A percentile compares a stretch with the other conserved stretches of the same genome.
These are phyloP conservation scores for Halichoerus grypus DNA, from an alignment of 2,113 vertebrate genomes.

Conservation along the genomic window DNA sequence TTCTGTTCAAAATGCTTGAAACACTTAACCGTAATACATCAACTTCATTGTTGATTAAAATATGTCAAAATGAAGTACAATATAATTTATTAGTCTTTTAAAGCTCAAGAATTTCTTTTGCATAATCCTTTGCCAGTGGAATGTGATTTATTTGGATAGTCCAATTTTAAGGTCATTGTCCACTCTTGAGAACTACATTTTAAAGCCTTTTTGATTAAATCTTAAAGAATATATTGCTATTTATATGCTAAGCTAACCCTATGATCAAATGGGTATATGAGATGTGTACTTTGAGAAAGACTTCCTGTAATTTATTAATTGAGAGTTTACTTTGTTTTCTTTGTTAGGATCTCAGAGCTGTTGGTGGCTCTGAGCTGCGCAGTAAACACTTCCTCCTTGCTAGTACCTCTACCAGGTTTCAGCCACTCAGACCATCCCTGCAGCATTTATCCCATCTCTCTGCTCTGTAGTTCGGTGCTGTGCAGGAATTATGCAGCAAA, in stretches of 20 bases:
- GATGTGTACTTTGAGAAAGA: not conserved
- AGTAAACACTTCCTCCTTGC: not conserved
- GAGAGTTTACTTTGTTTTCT: not conserved
- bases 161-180: conserved; percentile 59
- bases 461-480: not conserved
- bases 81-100: not conserved
- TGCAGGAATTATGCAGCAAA: not conserved
- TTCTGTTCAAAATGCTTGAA: not conserved
- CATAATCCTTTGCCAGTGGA: not conserved
- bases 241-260: conserved; percentile 64
- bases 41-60: conserved; percentile 22
- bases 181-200: conserved; percentile 53
- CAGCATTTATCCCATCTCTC: not conserved
- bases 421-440: not conserved
- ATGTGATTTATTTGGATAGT: conserved; percentile 56
- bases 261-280: not conserved
- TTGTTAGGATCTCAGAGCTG: not conserved
- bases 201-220: not conserved
- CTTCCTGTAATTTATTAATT: not conserved
- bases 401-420: not conserved
- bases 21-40: not conserved
- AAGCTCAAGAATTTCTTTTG: conserved; percentile 59
- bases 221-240: conserved; percentile 68
- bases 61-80: conserved; percentile 26
- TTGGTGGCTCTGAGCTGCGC: not conserved